A percentile compares a stretch with the other conserved stretches of the same genome.
Conservation (phyloP, 1,140 invertebrate genomes). For the Leptinotarsa lineolata region DNA sequence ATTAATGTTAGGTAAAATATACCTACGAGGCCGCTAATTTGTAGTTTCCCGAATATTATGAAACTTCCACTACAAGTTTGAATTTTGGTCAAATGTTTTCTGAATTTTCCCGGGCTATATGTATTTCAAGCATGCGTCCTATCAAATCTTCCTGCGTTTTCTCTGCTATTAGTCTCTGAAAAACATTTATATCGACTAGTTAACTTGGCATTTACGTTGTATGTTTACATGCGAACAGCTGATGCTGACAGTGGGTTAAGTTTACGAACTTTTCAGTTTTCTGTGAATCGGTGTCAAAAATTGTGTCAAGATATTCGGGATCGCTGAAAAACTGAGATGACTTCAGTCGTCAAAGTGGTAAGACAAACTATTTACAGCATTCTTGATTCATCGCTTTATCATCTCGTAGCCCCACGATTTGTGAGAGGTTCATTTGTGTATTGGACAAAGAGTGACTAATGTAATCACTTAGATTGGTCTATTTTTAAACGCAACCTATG, state of each 20-base stretch:
- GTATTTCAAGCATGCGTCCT: not conserved
- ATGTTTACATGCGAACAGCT: constrained; percentile 22
- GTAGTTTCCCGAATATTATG: no score
- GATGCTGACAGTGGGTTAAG: constrained; percentile 22
- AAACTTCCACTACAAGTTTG: no score
- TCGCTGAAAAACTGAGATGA: constrained; percentile 22
- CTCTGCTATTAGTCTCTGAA: not conserved
- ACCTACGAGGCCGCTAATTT: no score
- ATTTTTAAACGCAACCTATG: not conserved
- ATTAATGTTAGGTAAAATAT: no score
- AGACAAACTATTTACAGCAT: constrained; percentile 10
- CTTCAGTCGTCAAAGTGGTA: constrained; percentile 32
- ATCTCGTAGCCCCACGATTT: constrained; percentile 9
- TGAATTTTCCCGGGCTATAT: not conserved
- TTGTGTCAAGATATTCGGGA: not conserved
- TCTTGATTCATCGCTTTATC: no score
- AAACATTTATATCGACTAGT: not conserved
- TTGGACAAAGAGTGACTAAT: not conserved
- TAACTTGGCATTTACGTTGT: not conserved
- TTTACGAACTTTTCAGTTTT: not conserved
- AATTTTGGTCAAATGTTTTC: no score
- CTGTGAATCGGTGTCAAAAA: not conserved
- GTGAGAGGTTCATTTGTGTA: not conserved
- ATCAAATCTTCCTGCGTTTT: not conserved
- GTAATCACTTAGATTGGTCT: not conserved